Base-by-base conservation (phyloP, 2,888 invertebrate species). In the Coelogynopora nodosa region DNA sequence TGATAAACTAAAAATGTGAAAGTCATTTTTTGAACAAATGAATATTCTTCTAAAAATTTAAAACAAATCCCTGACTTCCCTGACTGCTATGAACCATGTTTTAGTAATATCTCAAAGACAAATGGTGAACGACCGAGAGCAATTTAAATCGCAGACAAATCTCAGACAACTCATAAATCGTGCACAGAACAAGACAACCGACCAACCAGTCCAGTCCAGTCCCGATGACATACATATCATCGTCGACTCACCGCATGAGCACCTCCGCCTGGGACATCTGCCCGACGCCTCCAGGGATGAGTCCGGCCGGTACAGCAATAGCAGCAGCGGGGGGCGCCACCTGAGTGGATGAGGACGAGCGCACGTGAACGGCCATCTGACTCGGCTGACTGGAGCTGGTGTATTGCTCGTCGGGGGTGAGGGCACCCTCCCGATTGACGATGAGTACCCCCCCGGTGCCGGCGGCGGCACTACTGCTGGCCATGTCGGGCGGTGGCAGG, bases 381-480 rank as follows among this genome's bases (percentile, higher is more conserved):
- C 74, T 74, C 23, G 74, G 74, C 5, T 74, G 74, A 2, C 2
- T 5, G 2, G 74, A 74, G 23, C 23, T 74, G 23, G 23, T 74
- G 74, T 82, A 82, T 1, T 82, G 82, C 30, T 82, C 82, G 82
- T 82, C 82, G 13, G 82, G 82, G 1, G 82, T 82, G n/a, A 82
- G 31, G 28, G 82, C 82, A 26, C 82, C 82, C 27, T 82, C 82
- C 2, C 82, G 23, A 23, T 82, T 82, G 26, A 82, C 31, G 10
- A 82, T 82, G 18, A 82, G 31, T 2, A 82, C 82, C 2, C 30
- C 82, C 10, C 31, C 82, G 2, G n/a, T 29, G 5, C 2, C 27
- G 2, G 10, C 27, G 23, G 23, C 74, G 27, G 82, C 10, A 29
- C 28, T 27, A 5, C 1, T 30, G 10, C 5, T 30, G 30, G 23